These are phyloP conservation scores for Galeruca laticollis DNA, from an alignment of 2,888 invertebrate genomes.

Conservation along the genomic window DNA sequence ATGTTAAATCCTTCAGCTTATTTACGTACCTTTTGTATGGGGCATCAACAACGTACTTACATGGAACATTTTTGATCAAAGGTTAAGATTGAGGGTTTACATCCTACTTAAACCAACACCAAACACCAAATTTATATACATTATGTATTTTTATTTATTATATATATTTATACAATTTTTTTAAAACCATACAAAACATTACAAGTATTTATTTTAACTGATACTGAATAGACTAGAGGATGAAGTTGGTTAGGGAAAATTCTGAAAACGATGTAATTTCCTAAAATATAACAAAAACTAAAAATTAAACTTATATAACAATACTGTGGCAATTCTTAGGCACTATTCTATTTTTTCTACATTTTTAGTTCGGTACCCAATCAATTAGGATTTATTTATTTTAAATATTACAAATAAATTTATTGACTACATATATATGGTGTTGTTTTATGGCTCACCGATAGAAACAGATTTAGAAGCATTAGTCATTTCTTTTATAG, in stretches of 20 bases:
- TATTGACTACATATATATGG: too few relatives aligned
- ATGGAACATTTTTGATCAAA: not conserved
- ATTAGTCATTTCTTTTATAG: too few relatives aligned
- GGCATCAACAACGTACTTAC: not conserved
- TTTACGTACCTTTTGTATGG: not conserved
- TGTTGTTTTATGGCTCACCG: too few relatives aligned
- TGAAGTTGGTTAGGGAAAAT: not conserved
- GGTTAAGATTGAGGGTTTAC: too few relatives aligned
- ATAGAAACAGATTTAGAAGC: too few relatives aligned
- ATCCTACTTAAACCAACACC: constrained; percentile 36
- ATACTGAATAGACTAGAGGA: constrained; percentile 62
- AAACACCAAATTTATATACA: constrained; percentile 52
- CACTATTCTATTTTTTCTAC: constrained; percentile 7
- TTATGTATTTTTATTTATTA: constrained; percentile 55
- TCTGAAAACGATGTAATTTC: not conserved
- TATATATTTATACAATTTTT: constrained; percentile 56
- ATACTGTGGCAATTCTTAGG: constrained; percentile 15
- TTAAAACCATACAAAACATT: constrained; percentile 57
- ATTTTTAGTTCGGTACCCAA: not conserved
- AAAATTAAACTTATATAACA: constrained; percentile 15
- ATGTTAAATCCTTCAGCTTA: not conserved
- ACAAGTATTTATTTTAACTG: constrained; percentile 56
- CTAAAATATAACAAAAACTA: constrained; percentile 18
- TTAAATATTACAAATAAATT: too few relatives aligned
- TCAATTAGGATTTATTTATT: too few relatives aligned